These are phyloP conservation scores for Chelmon rostratus DNA, from an alignment of 2,797 vertebrate genomes.

Conservation along the genomic window DNA sequence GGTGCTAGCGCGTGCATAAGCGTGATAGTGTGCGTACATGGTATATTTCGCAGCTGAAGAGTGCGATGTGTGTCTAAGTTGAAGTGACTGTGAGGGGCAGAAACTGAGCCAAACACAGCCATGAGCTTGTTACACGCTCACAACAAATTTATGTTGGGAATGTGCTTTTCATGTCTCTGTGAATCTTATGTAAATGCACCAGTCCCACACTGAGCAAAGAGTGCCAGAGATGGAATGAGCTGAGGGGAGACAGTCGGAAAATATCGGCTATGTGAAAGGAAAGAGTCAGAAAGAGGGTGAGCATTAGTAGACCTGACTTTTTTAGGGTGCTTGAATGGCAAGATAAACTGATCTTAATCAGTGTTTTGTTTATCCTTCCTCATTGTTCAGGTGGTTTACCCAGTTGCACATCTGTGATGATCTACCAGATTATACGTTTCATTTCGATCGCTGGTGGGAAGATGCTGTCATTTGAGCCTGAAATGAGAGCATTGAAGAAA, in stretches of 20 bases:
- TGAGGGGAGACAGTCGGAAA: slow-evolving; percentile 20
- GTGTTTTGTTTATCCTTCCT: slow-evolving; percentile 53
- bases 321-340: slow-evolving; percentile 12
- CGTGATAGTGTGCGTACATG: background rate
- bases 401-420: slow-evolving; percentile 53
- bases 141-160: slow-evolving; percentile 56
- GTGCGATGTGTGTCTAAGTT: slow-evolving; percentile 37
- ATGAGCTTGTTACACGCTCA: slow-evolving; percentile 68
- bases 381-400: slow-evolving; percentile 52
- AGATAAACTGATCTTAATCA: slow-evolving; percentile 60
- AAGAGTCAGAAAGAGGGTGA: slow-evolving; percentile 31
- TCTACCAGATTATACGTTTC: slow-evolving; percentile 42
- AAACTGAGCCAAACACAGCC: slow-evolving; percentile 52
- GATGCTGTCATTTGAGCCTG: slow-evolving; percentile 40
- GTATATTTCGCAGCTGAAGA: slow-evolving; percentile 1
- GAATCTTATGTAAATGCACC: slow-evolving; percentile 61
- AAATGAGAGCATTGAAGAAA: slow-evolving; percentile 30
- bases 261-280: slow-evolving; percentile 39
- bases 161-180: slow-evolving; percentile 57
- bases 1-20: background rate
- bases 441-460: slow-evolving; percentile 44
- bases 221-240: slow-evolving; percentile 25
- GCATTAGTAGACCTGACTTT: slow-evolving; percentile 15
- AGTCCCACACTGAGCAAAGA: slow-evolving; percentile 33
- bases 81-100: slow-evolving; percentile 35